phyloP scores from a whole-genome alignment of 2,888 invertebrate genomes.

The Sisyra terminalis region DNA sequence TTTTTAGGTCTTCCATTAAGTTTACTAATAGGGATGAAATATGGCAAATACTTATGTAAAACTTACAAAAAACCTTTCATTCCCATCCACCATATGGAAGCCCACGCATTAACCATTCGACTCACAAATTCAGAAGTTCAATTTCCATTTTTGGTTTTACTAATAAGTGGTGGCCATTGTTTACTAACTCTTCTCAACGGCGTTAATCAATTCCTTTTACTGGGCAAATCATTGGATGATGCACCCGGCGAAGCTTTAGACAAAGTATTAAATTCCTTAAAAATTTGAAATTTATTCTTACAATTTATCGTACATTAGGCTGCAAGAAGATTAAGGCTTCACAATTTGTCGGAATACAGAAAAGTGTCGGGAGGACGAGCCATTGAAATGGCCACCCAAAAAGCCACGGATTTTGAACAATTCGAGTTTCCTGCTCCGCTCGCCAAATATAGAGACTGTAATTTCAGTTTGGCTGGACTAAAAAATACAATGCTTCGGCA shows the following conservation, averaged over 20 bases:
- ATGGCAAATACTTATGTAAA: constrained; percentile 60
- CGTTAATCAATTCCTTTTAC: constrained; percentile 57
- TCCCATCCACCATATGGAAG: constrained; percentile 98
- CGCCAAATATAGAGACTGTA: constrained; percentile 52
- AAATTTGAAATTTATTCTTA: constrained; percentile 5
- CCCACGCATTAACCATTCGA: constrained; percentile 83
- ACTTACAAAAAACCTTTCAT: constrained; percentile 63
- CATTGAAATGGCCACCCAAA: constrained; percentile 62
- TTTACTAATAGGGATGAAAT: constrained; percentile 61
- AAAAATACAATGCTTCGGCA: constrained; percentile 41
- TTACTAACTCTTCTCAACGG: constrained; percentile 57
- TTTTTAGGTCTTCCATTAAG: constrained; percentile 53
- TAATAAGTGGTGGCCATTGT: constrained; percentile 91
- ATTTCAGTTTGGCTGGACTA: constrained; percentile 81
- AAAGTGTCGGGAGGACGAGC: constrained; percentile 68
- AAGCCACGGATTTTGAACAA: constrained; percentile 41
- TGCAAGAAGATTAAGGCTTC: constrained; percentile 69
- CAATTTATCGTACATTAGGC: constrained; percentile 27
- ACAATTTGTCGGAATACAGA: constrained; percentile 56
- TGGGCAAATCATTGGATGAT: constrained; percentile 69
- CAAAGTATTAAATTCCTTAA: constrained; percentile 39
- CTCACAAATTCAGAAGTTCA: constrained; percentile 48
- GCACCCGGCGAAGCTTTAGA: constrained; percentile 91
- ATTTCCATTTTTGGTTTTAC: constrained; percentile 77
- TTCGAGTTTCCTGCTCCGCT: constrained; percentile 54